Conservation (phyloP, 2,888 invertebrate species). For the Deroplatys truncata region DNA sequence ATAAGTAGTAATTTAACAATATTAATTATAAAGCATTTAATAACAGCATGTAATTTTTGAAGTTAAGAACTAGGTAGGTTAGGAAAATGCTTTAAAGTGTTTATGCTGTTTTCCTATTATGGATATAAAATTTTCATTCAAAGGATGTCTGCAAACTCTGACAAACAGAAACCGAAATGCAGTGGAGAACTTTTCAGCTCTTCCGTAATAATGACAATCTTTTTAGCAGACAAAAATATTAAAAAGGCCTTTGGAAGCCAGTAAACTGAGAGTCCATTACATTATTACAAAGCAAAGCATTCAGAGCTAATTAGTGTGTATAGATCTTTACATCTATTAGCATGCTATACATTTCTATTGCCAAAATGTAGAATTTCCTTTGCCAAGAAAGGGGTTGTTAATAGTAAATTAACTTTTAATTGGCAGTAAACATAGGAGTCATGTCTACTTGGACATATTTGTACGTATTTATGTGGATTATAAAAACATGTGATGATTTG, state of each 20-base stretch:
- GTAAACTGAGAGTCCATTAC: background rate
- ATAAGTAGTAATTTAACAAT: background rate
- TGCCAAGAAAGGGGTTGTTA: background rate
- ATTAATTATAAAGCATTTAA: background rate
- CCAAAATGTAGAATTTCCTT: background rate
- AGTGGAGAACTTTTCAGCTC: background rate
- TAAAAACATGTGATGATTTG: background rate
- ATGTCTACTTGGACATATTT: background rate
- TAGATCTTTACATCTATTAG: background rate
- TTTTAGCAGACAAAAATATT: background rate
- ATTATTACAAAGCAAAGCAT: background rate
- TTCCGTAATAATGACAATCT: background rate
- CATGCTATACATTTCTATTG: background rate
- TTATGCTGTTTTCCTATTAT: background rate
- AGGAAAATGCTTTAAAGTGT: background rate
- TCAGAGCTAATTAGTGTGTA: background rate
- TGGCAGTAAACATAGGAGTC: background rate
- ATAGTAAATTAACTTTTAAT: background rate
- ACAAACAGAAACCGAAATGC: background rate
- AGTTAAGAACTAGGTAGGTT: background rate
- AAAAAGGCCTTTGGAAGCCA: background rate
- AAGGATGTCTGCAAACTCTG: background rate
- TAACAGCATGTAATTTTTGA: background rate
- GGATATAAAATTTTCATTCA: background rate
- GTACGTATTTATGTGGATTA: background rate